Evolutionary conservation across 2,113 vertebrate genomes (phyloP), one percentile per base, ranked within the genome.

Genomic region (Sinocyclocheilus anshuiensis): DNA sequence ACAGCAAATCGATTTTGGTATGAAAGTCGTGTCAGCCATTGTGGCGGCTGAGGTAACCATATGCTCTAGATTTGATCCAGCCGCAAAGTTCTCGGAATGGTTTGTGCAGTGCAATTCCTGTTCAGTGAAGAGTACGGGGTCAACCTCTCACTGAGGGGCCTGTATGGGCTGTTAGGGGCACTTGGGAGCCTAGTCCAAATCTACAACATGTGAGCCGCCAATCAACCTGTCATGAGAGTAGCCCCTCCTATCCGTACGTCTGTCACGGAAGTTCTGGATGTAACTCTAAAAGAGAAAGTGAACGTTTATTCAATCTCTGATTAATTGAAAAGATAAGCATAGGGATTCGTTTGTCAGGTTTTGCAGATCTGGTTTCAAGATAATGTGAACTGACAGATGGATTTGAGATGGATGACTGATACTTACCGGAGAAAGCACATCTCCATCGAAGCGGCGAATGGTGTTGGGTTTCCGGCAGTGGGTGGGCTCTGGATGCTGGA

Each of bases 191-290:
- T 98, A 98, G 96, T 99, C 97, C 22, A 97, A 92, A 86, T 99
- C 97, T 24, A 97, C 96, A 92, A 96, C 95, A 0, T 97, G 96
- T 0, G 97, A 94, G 59, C 94, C 94, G 87, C 96, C 92, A 26
- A 97, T 95, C 92, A 98, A 95, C 74, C 96, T 95, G 87, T 94
- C 96, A 74, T 97, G 94, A 0, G 98, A 96, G 0, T 97, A 96
- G 0, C 95, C 95, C 93, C 0, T 96, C 94, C 96, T 96, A 95
- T 95, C 98, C 0, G 95, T 96, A 92, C 99, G 98, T 90, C 97
- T 95, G 91, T 98, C 98, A 90, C 97, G 95, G 94, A 99, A 99
- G 93, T 96, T 99, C 95, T 97, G 96, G 94, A 99, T 99, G 93
- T 99, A 99, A 92, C 98, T 99, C 98, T 99, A 93, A 12, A 79